Percentiles rank a stretch among this genome's conserved stretches.
Conservation (phyloP, 1,140 invertebrate species). For the Drosophila kanapiae region DNA sequence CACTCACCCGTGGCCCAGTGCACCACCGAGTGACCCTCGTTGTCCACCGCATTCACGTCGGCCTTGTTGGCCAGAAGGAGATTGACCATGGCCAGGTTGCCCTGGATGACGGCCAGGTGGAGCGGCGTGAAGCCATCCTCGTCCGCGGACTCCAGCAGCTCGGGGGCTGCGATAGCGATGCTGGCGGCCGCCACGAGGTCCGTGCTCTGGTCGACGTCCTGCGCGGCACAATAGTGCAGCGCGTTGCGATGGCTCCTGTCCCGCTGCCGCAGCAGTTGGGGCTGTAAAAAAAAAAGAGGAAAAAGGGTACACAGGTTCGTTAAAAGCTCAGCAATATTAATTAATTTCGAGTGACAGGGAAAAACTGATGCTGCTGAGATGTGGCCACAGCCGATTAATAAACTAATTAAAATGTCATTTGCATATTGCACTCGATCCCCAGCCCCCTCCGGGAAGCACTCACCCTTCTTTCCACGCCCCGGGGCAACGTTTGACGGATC, state of each 20-base stretch:
- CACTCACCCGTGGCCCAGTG: conserved; percentile 98
- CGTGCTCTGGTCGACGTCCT: conserved; percentile 86
- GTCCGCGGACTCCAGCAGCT: conserved; percentile 93
- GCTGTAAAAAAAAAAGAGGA: conserved; percentile 84
- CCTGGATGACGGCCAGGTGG: conserved; percentile 96
- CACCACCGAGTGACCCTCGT: conserved; percentile 97
- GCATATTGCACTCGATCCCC: conserved; percentile 46
- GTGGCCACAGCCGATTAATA: conserved; percentile 64
- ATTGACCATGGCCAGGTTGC: conserved; percentile 93
- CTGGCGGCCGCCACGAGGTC: conserved; percentile 87
- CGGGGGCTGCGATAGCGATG: conserved; percentile 90
- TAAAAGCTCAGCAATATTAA: conserved; percentile 34
- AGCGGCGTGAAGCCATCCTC: conserved; percentile 97
- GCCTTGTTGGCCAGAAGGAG: conserved; percentile 93
- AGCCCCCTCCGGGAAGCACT: neutral
- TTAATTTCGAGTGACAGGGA: conserved; percentile 16
- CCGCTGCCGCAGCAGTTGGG: conserved; percentile 87
- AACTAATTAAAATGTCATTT: conserved; percentile 84
- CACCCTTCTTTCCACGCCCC: neutral
- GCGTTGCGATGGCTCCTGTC: conserved; percentile 94
- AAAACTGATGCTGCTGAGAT: conserved; percentile 4
- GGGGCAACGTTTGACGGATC: conserved; percentile 51
- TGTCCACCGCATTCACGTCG: conserved; percentile 94
- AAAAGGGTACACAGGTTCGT: neutral
- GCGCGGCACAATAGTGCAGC: conserved; percentile 94